These are phyloP conservation scores for Rhagium mordax DNA, from an alignment of 2,888 invertebrate species.

Conservation along the genomic window DNA sequence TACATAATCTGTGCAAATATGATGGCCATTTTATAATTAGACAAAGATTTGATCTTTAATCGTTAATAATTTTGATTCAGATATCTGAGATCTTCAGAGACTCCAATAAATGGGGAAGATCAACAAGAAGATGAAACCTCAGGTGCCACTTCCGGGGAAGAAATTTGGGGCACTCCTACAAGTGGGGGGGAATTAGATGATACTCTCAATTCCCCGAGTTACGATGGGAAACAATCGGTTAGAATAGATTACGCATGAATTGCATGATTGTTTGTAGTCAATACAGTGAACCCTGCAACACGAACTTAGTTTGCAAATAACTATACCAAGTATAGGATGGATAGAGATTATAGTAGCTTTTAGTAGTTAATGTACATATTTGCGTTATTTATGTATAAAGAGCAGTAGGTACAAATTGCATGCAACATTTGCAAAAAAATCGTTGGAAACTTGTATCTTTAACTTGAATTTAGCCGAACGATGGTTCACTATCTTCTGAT, in stretches of 20 bases:
- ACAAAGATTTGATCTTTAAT: not conserved
- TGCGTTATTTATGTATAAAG: slow-evolving; percentile 13
- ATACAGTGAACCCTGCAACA: too few species aligned
- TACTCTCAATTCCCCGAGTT: slow-evolving; percentile 74
- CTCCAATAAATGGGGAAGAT: slow-evolving; percentile 68
- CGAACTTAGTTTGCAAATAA: too few species aligned
- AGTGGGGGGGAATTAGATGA: slow-evolving; percentile 89
- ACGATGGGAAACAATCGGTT: slow-evolving; percentile 75
- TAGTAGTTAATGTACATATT: not conserved
- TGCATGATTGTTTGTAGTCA: slow-evolving; percentile 27
- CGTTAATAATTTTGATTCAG: slow-evolving; percentile 54
- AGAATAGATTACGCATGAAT: slow-evolving; percentile 41
- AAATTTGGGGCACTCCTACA: slow-evolving; percentile 92
- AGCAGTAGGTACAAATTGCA: not conserved
- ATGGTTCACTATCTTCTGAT: slow-evolving; percentile 73
- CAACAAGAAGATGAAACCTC: slow-evolving; percentile 85
- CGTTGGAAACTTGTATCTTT: not conserved
- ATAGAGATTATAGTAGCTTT: too few species aligned
- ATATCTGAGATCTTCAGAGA: slow-evolving; percentile 74
- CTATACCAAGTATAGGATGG: too few species aligned
- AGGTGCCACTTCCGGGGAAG: slow-evolving; percentile 88
- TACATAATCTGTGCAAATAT: not conserved
- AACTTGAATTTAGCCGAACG: slow-evolving; percentile 59
- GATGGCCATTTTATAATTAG: too few species aligned
- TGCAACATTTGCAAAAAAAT: not conserved